Base-by-base conservation (phyloP, 1,140 invertebrate genomes). In the Aradophagus sp. region DNA sequence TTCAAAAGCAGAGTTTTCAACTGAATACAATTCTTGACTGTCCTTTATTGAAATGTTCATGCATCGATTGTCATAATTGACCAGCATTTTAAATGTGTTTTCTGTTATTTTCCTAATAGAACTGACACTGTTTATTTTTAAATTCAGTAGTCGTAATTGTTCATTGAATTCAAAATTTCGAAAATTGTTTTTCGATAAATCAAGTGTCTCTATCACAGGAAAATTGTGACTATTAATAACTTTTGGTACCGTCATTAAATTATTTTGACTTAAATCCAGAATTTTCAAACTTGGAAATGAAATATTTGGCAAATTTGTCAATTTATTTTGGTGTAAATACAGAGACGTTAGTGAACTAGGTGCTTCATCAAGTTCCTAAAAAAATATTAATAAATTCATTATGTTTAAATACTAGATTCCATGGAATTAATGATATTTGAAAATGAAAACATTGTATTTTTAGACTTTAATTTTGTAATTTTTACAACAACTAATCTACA, bases 201-300 rank as follows among this genome's bases (percentile, higher is more conserved):
- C 36, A 5, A 85, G 70, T 12, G 48, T 65, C 8, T 48, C 45
- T 15, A 85, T 52, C 23, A 19, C 13, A 7, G 83, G 82, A 32
- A 74, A 79, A 63, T 80, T 79, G 6, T 77, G 14, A 5, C 8
- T 34, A 15, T 66, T 80, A 19, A 84, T 31, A 16, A 56, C 47
- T 47, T 71, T 15, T 12, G 83, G 79, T 41, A 85, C 70, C 11
- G 11, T 34, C 26, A 71, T 65, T 15, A 89, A 73, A 47, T 86
- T 82, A 68, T 89, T 90, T 41, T 85, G 78, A 0, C 87, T 88
- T 5, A 89, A 44, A 66, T 89, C 87, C 3, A 89, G 39, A 16
- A 79, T 83, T 78, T 84, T 80, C 10, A 89, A 67, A 6, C 55
- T 55, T 2, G 67, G n/a, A 10, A 77, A 39, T 23, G 34, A 38